Evolutionary conservation across 2,888 invertebrate genomes (phyloP).

Genomic region (Aquatica leii): DNA sequence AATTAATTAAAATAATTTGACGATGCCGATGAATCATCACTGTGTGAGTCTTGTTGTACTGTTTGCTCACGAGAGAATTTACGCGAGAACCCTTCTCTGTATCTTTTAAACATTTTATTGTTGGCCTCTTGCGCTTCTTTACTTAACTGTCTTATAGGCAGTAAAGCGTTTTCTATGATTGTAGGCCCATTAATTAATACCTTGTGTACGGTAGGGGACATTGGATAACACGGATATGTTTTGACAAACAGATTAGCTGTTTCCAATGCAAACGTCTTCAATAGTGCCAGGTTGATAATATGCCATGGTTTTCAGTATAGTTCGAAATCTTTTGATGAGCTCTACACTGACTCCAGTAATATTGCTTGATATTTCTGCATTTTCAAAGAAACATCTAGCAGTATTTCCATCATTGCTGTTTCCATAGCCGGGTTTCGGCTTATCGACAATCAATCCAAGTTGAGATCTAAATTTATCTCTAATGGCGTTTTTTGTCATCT

Average conservation of each 20-base stretch:
- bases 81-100: too few relatives aligned
- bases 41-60: too few relatives aligned
- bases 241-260: constrained; percentile 19
- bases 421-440: constrained; percentile 37
- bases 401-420: constrained; percentile 39
- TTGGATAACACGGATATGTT: constrained; percentile 41
- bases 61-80: too few relatives aligned
- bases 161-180: too few relatives aligned
- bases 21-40: too few relatives aligned
- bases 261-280: constrained; percentile 15
- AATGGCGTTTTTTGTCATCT: constrained; percentile 48
- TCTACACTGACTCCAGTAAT: too few relatives aligned
- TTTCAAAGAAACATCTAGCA: constrained; percentile 42
- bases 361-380: constrained; percentile 36
- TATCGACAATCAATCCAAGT: too few relatives aligned
- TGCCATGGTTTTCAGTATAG: constrained; percentile 14
- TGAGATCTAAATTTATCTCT: constrained; percentile 28
- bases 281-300: neutral
- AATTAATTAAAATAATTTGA: too few relatives aligned
- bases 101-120: too few relatives aligned
- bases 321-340: constrained; percentile 16
- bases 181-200: constrained; percentile 36
- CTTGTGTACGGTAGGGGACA: constrained; percentile 41
- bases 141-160: too few relatives aligned
- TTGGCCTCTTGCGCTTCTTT: constrained; percentile 36